Percentiles rank a stretch among this genome's conserved stretches.
phyloP scores from a whole-genome alignment of 2,888 invertebrate genomes.

The Calephelis perditalis region DNA sequence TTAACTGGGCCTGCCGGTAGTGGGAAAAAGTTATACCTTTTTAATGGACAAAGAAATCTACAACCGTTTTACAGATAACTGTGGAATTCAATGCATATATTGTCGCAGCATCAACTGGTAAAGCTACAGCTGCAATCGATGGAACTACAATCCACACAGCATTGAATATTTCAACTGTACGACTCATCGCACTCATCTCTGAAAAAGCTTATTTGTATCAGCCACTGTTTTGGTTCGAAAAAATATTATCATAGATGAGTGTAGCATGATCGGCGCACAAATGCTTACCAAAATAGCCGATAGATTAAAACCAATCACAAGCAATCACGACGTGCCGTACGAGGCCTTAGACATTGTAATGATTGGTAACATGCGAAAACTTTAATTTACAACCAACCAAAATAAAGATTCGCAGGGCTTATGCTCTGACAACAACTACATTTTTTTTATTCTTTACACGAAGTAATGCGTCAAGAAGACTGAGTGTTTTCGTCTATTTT shows the following conservation, averaged over 20 bases:
- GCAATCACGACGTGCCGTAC: background rate
- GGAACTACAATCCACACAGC: constrained; percentile 48
- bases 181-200: constrained; percentile 13
- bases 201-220: background rate
- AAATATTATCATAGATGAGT: background rate
- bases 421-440: too few species aligned
- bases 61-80: constrained; percentile 41
- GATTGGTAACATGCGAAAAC: background rate
- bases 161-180: constrained; percentile 32
- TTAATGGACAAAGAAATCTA: constrained; percentile 47
- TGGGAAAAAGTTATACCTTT: constrained; percentile 37
- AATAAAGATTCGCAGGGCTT: too few species aligned
- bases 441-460: too few species aligned
- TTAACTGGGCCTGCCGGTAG: constrained; percentile 41
- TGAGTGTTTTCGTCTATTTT: too few species aligned
- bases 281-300: background rate
- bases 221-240: background rate
- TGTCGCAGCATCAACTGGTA: constrained; percentile 45
- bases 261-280: background rate
- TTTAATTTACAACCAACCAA: too few species aligned
- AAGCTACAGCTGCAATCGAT: constrained; percentile 46
- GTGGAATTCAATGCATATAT: constrained; percentile 47
- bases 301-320: background rate
- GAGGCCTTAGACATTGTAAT: background rate
- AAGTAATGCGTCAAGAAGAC: too few species aligned